Conservation (phyloP, 2,797 vertebrate species). For the Acrossocheilus fasciatus region DNA sequence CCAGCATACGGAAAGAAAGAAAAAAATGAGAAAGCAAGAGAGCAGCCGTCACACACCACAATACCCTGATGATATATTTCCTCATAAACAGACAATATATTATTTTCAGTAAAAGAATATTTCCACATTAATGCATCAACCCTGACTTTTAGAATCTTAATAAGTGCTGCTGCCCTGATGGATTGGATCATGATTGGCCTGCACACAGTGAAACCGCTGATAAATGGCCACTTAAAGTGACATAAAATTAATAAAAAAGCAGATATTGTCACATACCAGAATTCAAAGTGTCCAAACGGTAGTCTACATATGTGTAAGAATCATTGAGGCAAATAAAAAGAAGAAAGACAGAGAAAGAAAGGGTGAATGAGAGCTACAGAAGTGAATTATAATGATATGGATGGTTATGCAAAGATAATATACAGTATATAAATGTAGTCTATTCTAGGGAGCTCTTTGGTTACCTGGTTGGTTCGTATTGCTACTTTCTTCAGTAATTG, state of each 20-base stretch:
- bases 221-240: slow-evolving; percentile 46
- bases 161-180: slow-evolving; percentile 43
- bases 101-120: slow-evolving; percentile 37
- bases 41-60: background rate
- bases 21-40: background rate
- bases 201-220: slow-evolving; percentile 21
- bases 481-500: slow-evolving; percentile 53
- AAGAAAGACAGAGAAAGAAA: background rate
- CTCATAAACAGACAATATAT: slow-evolving; percentile 44
- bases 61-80: slow-evolving; percentile 29
- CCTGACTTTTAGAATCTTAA: slow-evolving; percentile 36
- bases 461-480: slow-evolving; percentile 44
- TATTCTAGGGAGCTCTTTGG: slow-evolving; percentile 28
- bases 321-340: background rate
- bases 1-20: background rate
- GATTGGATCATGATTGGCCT: slow-evolving; percentile 41
- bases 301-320: background rate
- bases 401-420: background rate
- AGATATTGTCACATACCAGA: slow-evolving; percentile 10
- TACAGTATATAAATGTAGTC: slow-evolving; percentile 8
- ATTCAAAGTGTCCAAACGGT: background rate
- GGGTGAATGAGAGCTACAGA: background rate
- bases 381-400: background rate
- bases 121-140: slow-evolving; percentile 38
- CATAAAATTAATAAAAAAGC: slow-evolving; percentile 23